phyloP scores from a whole-genome alignment of 1,140 invertebrate species.

The Nautilus pompilius region DNA sequence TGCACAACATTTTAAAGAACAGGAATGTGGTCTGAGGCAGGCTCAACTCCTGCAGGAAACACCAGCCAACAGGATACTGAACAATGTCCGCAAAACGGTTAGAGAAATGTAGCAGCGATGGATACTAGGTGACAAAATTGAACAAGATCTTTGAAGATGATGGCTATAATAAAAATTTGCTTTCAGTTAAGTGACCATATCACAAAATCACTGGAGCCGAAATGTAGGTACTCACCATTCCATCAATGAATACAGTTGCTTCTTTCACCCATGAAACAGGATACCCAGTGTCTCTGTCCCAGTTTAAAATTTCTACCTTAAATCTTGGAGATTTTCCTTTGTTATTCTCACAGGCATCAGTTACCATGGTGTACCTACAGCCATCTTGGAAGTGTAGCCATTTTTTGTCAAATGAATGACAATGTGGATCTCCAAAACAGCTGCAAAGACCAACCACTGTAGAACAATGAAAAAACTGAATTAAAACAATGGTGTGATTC shows the following conservation, averaged over 20 bases:
- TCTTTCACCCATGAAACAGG: slow-evolving; percentile 29
- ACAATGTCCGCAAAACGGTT: no score
- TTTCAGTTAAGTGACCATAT: no score
- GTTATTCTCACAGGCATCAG: slow-evolving; percentile 31
- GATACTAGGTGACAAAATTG: no score
- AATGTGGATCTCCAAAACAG: slow-evolving; percentile 90
- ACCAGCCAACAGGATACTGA: no score
- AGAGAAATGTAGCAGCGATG: no score
- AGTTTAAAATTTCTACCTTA: slow-evolving; percentile 20
- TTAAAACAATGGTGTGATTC: no score
- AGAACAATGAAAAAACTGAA: slow-evolving; percentile 2
- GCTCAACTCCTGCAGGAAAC: no score
- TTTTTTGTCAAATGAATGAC: slow-evolving; percentile 86
- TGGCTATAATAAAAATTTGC: no score
- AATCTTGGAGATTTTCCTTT: slow-evolving; percentile 17
- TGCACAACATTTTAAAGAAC: no score
- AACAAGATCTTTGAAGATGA: no score
- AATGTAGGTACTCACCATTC: slow-evolving; percentile 8
- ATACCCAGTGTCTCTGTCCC: slow-evolving; percentile 20
- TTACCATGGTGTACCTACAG: slow-evolving; percentile 49
- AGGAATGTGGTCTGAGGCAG: no score
- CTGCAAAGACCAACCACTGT: slow-evolving; percentile 65
- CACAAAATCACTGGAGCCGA: no score
- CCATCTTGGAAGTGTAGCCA: slow-evolving; percentile 80
- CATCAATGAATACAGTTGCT: slow-evolving; percentile 8